Evolutionary conservation across 2,797 vertebrate genomes (phyloP).

Genomic region (Varecia variegata): DNA sequence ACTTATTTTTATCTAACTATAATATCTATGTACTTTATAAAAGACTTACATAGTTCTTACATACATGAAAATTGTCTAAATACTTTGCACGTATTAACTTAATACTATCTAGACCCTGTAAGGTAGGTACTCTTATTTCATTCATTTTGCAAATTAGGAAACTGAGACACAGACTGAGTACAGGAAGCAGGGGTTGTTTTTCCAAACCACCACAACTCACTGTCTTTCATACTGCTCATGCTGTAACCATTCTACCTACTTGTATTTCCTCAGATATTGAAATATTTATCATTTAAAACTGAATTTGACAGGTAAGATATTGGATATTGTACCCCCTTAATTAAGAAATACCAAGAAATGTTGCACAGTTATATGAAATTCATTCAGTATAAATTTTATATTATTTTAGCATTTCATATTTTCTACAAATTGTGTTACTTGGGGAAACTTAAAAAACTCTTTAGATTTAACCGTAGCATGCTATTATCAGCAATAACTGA

Average conservation of each 20-base stretch:
- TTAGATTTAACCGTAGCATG: neutral
- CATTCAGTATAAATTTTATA: neutral
- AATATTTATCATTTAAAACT: neutral
- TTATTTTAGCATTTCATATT: neutral
- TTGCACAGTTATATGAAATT: neutral
- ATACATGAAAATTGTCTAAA: neutral
- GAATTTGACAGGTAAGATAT: neutral
- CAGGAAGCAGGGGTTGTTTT: neutral
- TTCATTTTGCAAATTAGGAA: neutral
- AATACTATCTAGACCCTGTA: neutral
- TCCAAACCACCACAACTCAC: neutral
- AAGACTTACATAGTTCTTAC: neutral
- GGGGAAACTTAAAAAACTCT: neutral
- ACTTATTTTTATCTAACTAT: neutral
- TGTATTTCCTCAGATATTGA: neutral
- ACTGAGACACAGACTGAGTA: neutral
- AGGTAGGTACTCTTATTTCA: neutral
- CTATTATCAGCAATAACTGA: neutral
- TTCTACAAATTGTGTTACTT: neutral
- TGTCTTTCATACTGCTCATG: neutral
- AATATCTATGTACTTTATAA: neutral
- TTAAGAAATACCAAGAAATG: neutral
- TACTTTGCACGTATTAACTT: neutral
- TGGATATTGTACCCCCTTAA: neutral
- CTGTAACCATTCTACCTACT: neutral